Conservation (phyloP, 2,797 vertebrate genomes). For the Chloroceryle inda region DNA sequence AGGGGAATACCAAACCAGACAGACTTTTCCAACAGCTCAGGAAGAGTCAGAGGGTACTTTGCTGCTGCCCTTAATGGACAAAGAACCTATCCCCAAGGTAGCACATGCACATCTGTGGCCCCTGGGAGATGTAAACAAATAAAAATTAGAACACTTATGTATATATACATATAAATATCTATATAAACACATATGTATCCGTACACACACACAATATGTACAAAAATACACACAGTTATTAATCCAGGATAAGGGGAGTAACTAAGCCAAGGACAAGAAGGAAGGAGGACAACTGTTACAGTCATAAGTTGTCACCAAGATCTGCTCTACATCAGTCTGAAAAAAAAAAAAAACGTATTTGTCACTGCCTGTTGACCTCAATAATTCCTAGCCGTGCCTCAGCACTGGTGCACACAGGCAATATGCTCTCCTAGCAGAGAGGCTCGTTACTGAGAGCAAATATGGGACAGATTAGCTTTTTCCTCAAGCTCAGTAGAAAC, state of each 20-base stretch:
- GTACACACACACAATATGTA: background rate
- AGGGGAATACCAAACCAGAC: background rate
- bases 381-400: background rate
- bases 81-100: background rate
- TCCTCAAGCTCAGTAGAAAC: background rate
- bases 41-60: background rate
- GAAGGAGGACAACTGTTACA: background rate
- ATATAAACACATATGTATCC: accelerated
- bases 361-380: background rate
- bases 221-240: background rate
- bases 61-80: background rate
- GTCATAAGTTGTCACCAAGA: background rate
- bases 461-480: background rate
- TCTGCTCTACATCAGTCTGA: accelerated
- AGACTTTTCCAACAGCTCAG: background rate
- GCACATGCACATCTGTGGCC: background rate
- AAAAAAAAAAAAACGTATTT: background rate
- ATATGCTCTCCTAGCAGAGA: background rate
- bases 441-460: background rate
- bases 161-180: background rate
- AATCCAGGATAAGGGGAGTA: background rate
- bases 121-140: accelerated
- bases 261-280: background rate
- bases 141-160: background rate
- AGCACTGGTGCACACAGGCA: accelerated